These are phyloP conservation scores for Anisognathus igniventris DNA, from an alignment of 2,797 vertebrate species.

Conservation along the genomic window DNA sequence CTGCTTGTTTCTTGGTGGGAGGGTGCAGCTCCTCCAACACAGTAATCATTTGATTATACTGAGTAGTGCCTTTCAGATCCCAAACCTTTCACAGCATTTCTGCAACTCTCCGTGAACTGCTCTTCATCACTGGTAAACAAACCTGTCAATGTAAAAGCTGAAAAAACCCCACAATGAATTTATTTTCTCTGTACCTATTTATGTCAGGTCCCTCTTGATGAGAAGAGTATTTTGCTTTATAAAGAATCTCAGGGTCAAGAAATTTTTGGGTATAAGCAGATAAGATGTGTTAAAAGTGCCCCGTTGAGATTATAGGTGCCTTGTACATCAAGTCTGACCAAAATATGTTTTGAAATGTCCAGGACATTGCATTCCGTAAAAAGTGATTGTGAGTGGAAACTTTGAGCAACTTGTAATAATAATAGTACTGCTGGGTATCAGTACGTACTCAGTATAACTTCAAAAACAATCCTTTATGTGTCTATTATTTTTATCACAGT, in stretches of 20 bases:
- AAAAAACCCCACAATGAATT: not conserved
- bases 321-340: not conserved
- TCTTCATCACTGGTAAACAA: not conserved
- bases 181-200: not conserved
- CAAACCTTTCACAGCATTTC: not conserved
- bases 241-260: not conserved
- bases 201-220: not conserved
- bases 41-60: not conserved
- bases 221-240: not conserved
- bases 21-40: constrained; percentile 5
- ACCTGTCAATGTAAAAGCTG: not conserved
- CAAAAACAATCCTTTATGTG: not conserved
- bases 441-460: not conserved
- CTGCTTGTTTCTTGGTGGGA: constrained; percentile 30
- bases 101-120: not conserved
- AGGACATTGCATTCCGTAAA: constrained; percentile 5
- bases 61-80: not conserved
- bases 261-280: not conserved
- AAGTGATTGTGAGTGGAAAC: constrained; percentile 5
- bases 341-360: not conserved
- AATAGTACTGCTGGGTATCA: not conserved
- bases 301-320: not conserved
- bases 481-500: not conserved
- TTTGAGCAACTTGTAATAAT: constrained; percentile 3
- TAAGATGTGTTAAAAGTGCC: not conserved